Percentiles rank a stretch among this genome's conserved stretches.
Conservation (phyloP, 64 coral and sea anemone species). For the Platygyra sinensis region DNA sequence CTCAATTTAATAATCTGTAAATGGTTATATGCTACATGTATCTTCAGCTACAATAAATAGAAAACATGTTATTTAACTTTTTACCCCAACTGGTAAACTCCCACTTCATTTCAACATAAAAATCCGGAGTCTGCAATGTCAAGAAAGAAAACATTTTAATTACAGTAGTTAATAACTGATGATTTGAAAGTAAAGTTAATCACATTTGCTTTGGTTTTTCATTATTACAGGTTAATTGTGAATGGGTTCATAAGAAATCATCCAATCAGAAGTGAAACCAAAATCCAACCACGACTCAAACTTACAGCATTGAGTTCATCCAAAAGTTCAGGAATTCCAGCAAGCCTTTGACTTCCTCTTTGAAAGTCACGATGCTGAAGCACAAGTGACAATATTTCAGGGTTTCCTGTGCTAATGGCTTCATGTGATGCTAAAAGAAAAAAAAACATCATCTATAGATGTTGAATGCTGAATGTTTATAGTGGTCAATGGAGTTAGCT, state of each 20-base stretch:
- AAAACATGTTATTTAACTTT: neutral
- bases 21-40: too few relatives aligned
- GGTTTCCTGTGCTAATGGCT: slow-evolving; percentile 91
- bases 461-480: too few relatives aligned
- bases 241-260: too few relatives aligned
- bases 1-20: too few relatives aligned
- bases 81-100: slow-evolving; percentile 99
- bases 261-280: too few relatives aligned
- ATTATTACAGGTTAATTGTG: too few relatives aligned
- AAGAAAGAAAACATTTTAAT: neutral
- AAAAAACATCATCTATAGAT: neutral
- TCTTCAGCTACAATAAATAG: too few relatives aligned
- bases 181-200: too few relatives aligned
- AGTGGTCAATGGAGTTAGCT: too few relatives aligned
- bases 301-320: slow-evolving; percentile 95
- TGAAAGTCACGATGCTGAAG: slow-evolving; percentile 92
- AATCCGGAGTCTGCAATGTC: slow-evolving; percentile 66
- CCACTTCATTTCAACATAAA: slow-evolving; percentile 99
- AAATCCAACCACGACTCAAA: neutral
- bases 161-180: too few relatives aligned
- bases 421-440: slow-evolving; percentile 80
- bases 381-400: slow-evolving; percentile 85
- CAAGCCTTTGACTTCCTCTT: slow-evolving; percentile 93
- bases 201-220: neutral
- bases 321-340: slow-evolving; percentile 91